Evolutionary conservation across 2,888 invertebrate genomes (phyloP).

Genomic region (Ormyrus nitidulus): DNA sequence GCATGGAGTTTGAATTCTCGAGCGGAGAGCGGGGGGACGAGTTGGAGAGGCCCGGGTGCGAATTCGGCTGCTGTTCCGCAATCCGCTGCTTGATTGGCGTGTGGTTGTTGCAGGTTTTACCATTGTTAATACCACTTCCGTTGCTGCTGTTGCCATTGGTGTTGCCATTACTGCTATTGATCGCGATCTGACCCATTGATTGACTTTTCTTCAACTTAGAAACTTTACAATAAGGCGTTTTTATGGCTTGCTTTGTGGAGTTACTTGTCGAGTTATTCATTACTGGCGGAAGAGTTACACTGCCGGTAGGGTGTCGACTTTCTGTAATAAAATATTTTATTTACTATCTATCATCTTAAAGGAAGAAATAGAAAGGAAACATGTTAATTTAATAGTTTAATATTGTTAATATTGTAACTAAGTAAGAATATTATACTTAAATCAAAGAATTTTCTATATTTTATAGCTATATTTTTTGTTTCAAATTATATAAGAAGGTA

Average conservation of each 20-base stretch:
- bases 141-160: conserved; percentile 29
- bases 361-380: neutral
- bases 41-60: conserved; percentile 64
- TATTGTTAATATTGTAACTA: no score
- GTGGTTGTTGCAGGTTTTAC: conserved; percentile 64
- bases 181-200: conserved; percentile 59
- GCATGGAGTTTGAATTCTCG: conserved; percentile 63
- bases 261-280: conserved; percentile 69
- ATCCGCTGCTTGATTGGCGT: conserved; percentile 67
- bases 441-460: no score
- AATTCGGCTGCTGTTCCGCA: conserved; percentile 57
- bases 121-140: conserved; percentile 25
- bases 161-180: conserved; percentile 12
- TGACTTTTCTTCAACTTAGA: conserved; percentile 71
- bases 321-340: conserved; percentile 61
- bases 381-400: no score
- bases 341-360: neutral
- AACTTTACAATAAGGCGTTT: conserved; percentile 73
- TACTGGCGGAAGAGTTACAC: conserved; percentile 70
- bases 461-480: no score
- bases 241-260: conserved; percentile 66
- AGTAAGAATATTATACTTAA: no score
- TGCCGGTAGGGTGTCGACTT: conserved; percentile 72
- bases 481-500: no score
- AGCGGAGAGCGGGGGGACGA: conserved; percentile 71